Conservation (phyloP, 2,888 invertebrate species). For the Abscondita cerata region DNA sequence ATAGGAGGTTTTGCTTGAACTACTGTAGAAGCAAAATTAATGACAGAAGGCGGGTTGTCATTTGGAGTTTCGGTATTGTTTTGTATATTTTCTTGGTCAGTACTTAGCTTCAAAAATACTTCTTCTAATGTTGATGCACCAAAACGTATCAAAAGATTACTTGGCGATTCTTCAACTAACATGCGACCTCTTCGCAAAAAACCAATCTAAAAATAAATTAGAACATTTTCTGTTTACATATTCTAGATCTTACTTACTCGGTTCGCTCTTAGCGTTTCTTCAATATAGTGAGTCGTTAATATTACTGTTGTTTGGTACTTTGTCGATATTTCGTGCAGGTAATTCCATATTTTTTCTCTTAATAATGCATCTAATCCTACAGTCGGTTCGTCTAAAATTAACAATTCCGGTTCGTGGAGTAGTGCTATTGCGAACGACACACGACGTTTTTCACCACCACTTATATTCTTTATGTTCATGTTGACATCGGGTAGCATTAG, state of each 20-base stretch:
- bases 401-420: too few relatives aligned
- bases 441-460: background rate
- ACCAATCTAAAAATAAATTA: slow-evolving; percentile 10
- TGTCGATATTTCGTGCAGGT: background rate
- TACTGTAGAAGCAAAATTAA: too few relatives aligned
- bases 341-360: background rate
- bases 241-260: background rate
- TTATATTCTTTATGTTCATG: background rate
- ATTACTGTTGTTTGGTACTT: background rate
- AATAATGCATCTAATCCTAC: background rate
- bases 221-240: background rate
- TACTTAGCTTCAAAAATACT: background rate
- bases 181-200: background rate
- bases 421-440: background rate
- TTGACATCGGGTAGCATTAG: background rate
- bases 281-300: background rate
- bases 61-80: too few relatives aligned
- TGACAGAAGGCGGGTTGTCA: too few relatives aligned
- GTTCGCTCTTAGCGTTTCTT: background rate
- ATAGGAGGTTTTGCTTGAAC: too few relatives aligned
- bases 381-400: background rate
- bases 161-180: background rate
- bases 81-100: background rate
- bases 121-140: background rate
- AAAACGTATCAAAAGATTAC: background rate